Evolutionary conservation across 2,113 vertebrate species (phyloP).

Genomic region (Myiozetetes cayanensis): DNA sequence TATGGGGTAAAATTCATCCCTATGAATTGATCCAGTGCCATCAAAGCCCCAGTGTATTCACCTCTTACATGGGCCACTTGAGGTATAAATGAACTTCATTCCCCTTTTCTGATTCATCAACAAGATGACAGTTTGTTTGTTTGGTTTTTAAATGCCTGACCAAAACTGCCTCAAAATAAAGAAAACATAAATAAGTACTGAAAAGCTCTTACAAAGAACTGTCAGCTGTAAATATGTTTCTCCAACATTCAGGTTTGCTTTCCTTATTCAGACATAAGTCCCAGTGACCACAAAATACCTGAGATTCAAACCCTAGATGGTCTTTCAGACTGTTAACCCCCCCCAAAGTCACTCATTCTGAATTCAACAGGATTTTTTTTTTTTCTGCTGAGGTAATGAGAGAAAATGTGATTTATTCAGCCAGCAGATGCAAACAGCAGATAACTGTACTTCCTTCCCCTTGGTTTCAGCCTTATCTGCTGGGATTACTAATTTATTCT

Average conservation of each 20-base stretch:
- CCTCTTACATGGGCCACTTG: background rate
- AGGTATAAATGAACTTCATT: background rate
- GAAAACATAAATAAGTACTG: accelerated
- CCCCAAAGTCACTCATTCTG: background rate
- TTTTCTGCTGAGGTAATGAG: background rate
- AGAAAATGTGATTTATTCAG: background rate
- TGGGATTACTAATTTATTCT: background rate
- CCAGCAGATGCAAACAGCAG: background rate
- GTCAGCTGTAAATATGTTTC: background rate
- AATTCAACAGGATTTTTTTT: background rate
- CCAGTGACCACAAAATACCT: background rate
- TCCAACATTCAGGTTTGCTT: background rate
- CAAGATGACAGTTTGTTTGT: background rate
- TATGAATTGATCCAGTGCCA: background rate
- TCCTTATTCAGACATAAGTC: background rate
- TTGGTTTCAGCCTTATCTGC: background rate
- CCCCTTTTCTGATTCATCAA: background rate
- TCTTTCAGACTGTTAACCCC: background rate
- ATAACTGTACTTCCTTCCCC: background rate
- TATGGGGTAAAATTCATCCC: background rate
- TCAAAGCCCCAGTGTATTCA: background rate
- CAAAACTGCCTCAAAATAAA: background rate
- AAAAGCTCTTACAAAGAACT: background rate
- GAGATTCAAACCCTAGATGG: background rate
- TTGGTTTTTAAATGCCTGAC: background rate